Percentiles rank a stretch among this genome's conserved stretches.
phyloP scores from a whole-genome alignment of 2,888 invertebrate species.

The Athetis lepigone region DNA sequence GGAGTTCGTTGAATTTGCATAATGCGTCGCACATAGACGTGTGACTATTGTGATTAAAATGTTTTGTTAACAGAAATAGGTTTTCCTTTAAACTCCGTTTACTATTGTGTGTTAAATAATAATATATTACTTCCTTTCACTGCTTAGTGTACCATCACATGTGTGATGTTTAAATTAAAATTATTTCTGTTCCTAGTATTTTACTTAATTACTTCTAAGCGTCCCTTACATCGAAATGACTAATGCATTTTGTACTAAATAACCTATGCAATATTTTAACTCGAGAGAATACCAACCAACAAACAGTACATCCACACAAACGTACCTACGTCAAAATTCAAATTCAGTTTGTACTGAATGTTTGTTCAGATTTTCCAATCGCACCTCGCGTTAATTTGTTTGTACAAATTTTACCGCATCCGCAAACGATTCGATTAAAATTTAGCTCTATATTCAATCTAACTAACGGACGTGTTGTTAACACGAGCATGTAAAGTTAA shows the following conservation, averaged over 20 bases:
- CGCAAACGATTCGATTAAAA: conserved; percentile 83
- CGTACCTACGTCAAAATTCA: conserved; percentile 70
- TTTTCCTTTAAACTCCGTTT: conserved; percentile 33
- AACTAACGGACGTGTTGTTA: conserved; percentile 66
- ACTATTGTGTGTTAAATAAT: conserved; percentile 34
- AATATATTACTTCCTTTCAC: conserved; percentile 44
- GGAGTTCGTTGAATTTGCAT: conserved; percentile 71
- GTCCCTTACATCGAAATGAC: too few relatives aligned
- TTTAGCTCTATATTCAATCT: conserved; percentile 77
- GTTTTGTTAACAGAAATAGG: conserved; percentile 47
- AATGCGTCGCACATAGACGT: conserved; percentile 58
- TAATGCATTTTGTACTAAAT: neutral
- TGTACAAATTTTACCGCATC: conserved; percentile 80
- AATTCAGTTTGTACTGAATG: conserved; percentile 77
- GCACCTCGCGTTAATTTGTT: conserved; percentile 86
- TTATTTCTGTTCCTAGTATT: too few relatives aligned
- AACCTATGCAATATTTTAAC: conserved; percentile 40
- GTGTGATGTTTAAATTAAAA: too few relatives aligned
- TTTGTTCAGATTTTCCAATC: conserved; percentile 85
- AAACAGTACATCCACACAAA: conserved; percentile 27
- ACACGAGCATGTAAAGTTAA: conserved; percentile 65
- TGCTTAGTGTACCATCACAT: conserved; percentile 6
- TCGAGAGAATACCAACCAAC: conserved; percentile 27
- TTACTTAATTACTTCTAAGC: too few relatives aligned
- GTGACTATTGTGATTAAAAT: conserved; percentile 66